These are phyloP conservation scores for Cairina moschata DNA, from an alignment of 2,113 vertebrate species.

Conservation along the genomic window DNA sequence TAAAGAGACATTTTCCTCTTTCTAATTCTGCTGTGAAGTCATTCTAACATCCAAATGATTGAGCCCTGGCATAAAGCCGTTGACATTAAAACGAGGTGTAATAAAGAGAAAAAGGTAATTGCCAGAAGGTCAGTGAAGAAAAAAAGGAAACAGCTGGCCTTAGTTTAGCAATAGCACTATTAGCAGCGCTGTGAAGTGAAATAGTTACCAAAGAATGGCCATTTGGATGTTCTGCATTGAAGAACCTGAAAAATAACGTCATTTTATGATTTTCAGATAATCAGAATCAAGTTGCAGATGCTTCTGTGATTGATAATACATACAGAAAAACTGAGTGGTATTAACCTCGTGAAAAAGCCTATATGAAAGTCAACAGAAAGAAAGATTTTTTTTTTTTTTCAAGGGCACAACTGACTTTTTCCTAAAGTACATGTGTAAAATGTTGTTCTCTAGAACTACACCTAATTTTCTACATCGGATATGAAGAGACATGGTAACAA, in stretches of 20 bases:
- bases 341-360: not conserved
- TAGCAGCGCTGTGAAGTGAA: not conserved
- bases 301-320: not conserved
- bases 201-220: not conserved
- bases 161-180: not conserved
- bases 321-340: not conserved
- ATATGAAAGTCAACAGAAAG: not conserved
- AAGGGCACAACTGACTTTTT: not conserved
- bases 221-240: not conserved
- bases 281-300: not conserved
- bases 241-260: not conserved
- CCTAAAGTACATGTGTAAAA: not conserved
- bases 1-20: not conserved
- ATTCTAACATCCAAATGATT: not conserved
- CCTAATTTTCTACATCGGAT: not conserved
- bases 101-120: conserved; percentile 35
- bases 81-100: conserved; percentile 34
- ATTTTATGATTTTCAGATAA: not conserved
- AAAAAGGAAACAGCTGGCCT: conserved; percentile 15
- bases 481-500: not conserved
- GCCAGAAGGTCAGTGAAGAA: conserved; percentile 14
- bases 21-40: not conserved
- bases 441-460: not conserved
- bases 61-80: conserved; percentile 21
- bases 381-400: not conserved